Base-by-base conservation (phyloP, 2,113 vertebrate species). In the Lagopus leucura region DNA sequence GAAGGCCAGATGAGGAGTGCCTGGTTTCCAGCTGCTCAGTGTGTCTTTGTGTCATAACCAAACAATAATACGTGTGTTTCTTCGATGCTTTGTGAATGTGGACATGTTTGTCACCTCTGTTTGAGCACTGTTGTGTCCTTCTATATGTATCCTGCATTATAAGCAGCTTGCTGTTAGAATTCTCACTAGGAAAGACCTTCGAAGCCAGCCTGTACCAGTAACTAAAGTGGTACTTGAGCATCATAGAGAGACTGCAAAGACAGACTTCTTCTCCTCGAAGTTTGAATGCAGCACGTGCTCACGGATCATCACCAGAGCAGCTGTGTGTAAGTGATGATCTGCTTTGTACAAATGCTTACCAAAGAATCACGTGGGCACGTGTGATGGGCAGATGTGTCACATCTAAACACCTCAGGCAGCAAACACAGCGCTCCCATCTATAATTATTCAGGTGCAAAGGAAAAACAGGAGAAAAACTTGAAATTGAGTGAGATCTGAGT, bases 101-200 rank as follows among this genome's bases (percentile, higher is more conserved):
- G n/a, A 34, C 17, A 50, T 12, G 1, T 71, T 25, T 58, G 17
- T 6, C 30, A 83, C 54, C 40, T 66, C 45, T 1, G 22, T 64
- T n/a, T 43, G 38, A 80, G 50, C 10, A 1, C 21, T 1, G 0
- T 2, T 14, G 43, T 66, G 36, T 20, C 42, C 4, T 2, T 5
- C 19, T 71, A 15, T 8, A 17, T 32, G 5, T 10, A 5, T 34
- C 47, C 55, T 28, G 32, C 34, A 11, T 21, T 50, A 32, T 50
- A 32, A 81, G 72, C 61, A 78, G 11, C 52, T 55, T 83, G 55
- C 76, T 71, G 32, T 25, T 48, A 36, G 34, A 15, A 15, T 64
- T 48, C 42, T 32, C 15, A 10, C 40, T 81, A 24, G 38, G 72
- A 40, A 24, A 88, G 57, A 66, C n/a, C 40, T 66, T 86, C 45